Conservation (phyloP, 2,888 invertebrate species). For the Sthenelais limicola region DNA sequence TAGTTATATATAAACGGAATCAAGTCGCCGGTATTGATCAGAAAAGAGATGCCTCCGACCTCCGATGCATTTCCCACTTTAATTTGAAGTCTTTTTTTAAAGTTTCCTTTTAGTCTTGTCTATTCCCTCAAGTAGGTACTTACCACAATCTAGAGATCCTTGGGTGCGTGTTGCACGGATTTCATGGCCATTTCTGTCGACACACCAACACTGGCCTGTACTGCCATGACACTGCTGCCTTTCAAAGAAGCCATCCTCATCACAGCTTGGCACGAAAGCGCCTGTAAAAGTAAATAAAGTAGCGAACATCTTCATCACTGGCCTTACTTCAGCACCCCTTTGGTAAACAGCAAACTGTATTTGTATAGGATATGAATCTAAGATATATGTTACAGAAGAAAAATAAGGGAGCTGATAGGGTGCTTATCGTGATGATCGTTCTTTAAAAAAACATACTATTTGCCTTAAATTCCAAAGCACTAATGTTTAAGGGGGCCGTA, state of each 20-base stretch:
- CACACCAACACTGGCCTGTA: conserved; percentile 93
- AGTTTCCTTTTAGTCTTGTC: too few relatives aligned
- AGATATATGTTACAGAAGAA: too few relatives aligned
- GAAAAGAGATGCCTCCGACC: neutral
- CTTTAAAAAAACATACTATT: too few relatives aligned
- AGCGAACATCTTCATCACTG: neutral
- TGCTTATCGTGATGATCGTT: too few relatives aligned
- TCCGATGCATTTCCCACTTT: neutral
- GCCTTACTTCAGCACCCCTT: too few relatives aligned
- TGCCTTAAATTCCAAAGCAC: too few relatives aligned
- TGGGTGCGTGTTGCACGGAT: conserved; percentile 12
- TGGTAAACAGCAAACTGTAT: too few relatives aligned
- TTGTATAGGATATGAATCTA: too few relatives aligned
- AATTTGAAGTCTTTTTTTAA: neutral
- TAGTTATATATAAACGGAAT: neutral
- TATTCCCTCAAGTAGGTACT: neutral
- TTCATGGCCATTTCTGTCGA: conserved; percentile 84
- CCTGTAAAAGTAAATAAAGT: conserved; percentile 73
- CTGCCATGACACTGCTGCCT: conserved; percentile 90
- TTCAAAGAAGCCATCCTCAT: conserved; percentile 88
- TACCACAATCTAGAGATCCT: conserved; percentile 15
- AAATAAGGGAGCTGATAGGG: too few relatives aligned
- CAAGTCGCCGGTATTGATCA: neutral
- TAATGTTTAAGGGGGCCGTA: too few relatives aligned
- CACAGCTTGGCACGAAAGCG: conserved; percentile 86